Evolutionary conservation across 2,797 vertebrate species (phyloP), one percentile per base, ranked within the genome.

Genomic region (Oreochromis grahami): DNA sequence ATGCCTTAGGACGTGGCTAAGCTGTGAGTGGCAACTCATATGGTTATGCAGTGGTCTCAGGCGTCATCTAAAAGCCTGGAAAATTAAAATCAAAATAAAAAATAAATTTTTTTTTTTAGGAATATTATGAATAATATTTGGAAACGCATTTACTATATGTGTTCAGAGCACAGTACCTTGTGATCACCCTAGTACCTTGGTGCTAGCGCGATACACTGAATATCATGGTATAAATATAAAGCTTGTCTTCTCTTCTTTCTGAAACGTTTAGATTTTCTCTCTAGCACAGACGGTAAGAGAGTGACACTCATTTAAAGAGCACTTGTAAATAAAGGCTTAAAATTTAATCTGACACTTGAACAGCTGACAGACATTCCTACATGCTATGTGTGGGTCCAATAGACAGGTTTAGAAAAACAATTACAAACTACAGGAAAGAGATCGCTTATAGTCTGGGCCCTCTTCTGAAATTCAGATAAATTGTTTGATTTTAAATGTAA

Each of bases 381-480:
- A 56, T 32, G 26, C 55, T 32, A 9, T 29, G 26, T 51, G 8
- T 56, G 26, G 8, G 2, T 29, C 55, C 26, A 15, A 32, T 32
- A 56, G 14, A 17, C 0, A 56, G 3, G 55, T 56, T 56, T 1
- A 32, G 26, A 56, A 56, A 56, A 32, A 6, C 8, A 56, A 32
- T 29, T 2, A 17, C 55, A 56, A 32, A 6, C 8, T 29, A 9
- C 26, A 56, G 55, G 55, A 56, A 56, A 17, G 55, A 9, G 26
- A 0, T 26, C 9, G 5, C 26, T 56, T 32, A 9, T 56, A 56
- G 55, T 56, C 55, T 29, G 26, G 8, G 0, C 55, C 26, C 55
- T 17, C 7, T 56, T 56, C 14, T 56, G 24, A 56, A 56, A 56
- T 56, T 56, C 24, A 15, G 53, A 56, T 29, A 29, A 56, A 56